phyloP scores from a whole-genome alignment of 2,797 vertebrate genomes.

The Chromobotia macracanthus region DNA sequence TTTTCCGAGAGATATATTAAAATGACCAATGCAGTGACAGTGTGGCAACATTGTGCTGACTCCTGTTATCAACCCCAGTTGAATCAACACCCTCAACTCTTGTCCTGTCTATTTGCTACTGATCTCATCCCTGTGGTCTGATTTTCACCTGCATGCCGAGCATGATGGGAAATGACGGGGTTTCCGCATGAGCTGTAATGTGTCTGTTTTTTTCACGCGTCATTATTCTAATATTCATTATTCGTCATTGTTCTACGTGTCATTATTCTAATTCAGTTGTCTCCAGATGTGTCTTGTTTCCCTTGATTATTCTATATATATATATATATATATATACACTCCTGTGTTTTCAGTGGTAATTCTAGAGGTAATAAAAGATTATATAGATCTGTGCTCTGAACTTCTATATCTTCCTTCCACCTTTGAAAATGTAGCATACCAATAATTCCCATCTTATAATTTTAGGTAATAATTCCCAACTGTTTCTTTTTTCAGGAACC shows the following conservation, averaged over 20 bases:
- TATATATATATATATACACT: too few species aligned
- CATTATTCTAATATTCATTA: too few species aligned
- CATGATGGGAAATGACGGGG: not conserved
- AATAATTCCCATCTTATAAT: too few species aligned
- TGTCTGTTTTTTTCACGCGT: too few species aligned
- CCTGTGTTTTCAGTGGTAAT: too few species aligned
- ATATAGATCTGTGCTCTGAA: too few species aligned
- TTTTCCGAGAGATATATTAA: slow-evolving; percentile 45
- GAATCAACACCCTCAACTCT: slow-evolving; percentile 23
- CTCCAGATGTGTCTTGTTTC: too few species aligned
- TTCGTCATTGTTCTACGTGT: too few species aligned
- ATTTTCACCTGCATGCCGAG: not conserved
- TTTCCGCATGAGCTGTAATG: too few species aligned
- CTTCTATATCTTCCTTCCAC: not conserved
- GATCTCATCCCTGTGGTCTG: not conserved
- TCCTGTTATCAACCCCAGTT: slow-evolving; percentile 22
- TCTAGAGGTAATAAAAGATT: too few species aligned
- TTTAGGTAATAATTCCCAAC: not conserved
- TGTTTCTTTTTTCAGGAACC: slow-evolving; percentile 82
- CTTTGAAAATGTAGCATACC: not conserved
- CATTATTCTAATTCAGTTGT: too few species aligned
- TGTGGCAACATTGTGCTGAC: slow-evolving; percentile 39
- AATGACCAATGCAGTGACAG: slow-evolving; percentile 7
- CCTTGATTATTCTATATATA: too few species aligned
- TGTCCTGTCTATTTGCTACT: slow-evolving; percentile 3